Evolutionary conservation across 2,113 vertebrate genomes (phyloP).

Genomic region (Apodemus speciosus): DNA sequence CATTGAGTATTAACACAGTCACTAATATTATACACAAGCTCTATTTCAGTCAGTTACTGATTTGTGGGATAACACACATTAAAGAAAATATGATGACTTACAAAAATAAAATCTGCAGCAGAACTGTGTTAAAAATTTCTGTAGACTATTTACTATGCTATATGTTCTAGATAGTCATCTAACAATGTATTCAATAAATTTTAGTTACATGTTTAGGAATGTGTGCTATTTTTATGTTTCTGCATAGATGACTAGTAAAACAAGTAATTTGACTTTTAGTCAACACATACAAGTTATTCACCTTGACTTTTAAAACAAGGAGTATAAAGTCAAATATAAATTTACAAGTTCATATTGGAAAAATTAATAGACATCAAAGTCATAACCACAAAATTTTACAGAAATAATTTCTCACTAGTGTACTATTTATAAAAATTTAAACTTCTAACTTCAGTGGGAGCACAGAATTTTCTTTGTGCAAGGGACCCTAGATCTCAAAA

Average conservation of each 20-base stretch:
- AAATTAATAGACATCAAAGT: neutral
- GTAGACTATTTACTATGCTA: neutral
- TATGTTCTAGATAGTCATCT: conserved; percentile 31
- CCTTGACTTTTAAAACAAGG: conserved; percentile 11
- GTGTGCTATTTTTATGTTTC: neutral
- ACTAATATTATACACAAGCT: conserved; percentile 71
- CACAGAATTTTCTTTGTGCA: conserved; percentile 35
- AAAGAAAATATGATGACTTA: conserved; percentile 39
- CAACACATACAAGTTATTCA: neutral
- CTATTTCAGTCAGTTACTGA: conserved; percentile 66
- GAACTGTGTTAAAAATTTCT: conserved; percentile 46
- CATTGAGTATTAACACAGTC: conserved; percentile 61
- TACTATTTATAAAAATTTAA: conserved; percentile 40
- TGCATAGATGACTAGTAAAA: conserved; percentile 36
- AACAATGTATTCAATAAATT: conserved; percentile 39
- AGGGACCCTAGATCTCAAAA: neutral
- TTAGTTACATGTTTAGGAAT: conserved; percentile 48
- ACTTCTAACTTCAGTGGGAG: neutral
- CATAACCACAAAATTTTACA: neutral
- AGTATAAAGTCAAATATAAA: conserved; percentile 36
- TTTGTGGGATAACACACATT: conserved; percentile 54
- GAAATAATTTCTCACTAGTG: neutral
- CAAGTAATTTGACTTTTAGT: conserved; percentile 2
- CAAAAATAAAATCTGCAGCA: neutral
- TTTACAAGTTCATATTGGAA: conserved; percentile 43